Evolutionary conservation across 2,888 invertebrate species (phyloP), one percentile per base, ranked within the genome.

Genomic region (Philereme transversata): DNA sequence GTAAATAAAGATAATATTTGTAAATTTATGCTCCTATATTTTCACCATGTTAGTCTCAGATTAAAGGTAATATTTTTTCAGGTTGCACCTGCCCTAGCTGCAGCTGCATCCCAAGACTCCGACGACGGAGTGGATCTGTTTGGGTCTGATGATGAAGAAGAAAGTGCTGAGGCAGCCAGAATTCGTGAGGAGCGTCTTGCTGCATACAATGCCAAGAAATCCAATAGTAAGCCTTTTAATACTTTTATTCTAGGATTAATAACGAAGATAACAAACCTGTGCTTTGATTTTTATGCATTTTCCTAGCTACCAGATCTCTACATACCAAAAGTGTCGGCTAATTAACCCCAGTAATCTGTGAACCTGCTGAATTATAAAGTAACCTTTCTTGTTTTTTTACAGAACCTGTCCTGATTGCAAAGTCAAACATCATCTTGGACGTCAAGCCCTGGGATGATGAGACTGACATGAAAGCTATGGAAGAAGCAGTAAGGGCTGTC

Each of bases 371-470:
- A 22, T 22, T 22, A 3, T 40, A 40, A 40, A 40, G 7, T 4
- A 40, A 6, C 40, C 7, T 5, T 38, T 38, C 8, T 8, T 41
- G 46, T 65, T 51, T 52, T 58, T 59, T 56, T 81, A 62, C 81
- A 96, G 96, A 99, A 89, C 97, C 97, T 35, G 95, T 89, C 5
- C 87, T 98, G 45, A 97, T 99, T 84, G 99, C 99, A 59, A 99
- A 99, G 88, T 99, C 98, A 4, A 98, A 96, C 81, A 96, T 99
- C 52, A 96, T 99, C 71, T 93, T 99, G 70, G 99, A 99, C 89
- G 96, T 99, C 0, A 99, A 99, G 83, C 98, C 98, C 11, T 95
- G 95, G 95, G 97, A 97, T 83, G 98, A 98, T 90, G 98, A 98
- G 86, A 99, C 99, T 43, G 97, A 99, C 77, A 97, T 99, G 96